Evolutionary conservation across 2,797 vertebrate genomes (phyloP).

Genomic region (Triplophysa bombifrons): DNA sequence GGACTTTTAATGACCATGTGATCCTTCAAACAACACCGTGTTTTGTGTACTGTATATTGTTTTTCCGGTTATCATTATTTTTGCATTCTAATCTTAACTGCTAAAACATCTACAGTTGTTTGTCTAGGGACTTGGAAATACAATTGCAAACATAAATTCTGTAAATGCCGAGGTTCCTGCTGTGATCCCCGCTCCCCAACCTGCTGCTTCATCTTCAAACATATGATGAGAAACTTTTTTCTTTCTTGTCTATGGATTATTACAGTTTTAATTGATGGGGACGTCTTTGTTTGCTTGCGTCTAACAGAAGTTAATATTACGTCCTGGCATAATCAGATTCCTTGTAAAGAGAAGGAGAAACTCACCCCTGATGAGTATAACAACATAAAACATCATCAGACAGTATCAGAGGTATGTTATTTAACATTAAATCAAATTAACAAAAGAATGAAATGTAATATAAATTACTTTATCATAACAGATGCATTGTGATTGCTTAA

Average conservation of each 20-base stretch:
- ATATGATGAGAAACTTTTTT: background rate
- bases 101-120: background rate
- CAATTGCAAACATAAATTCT: no score
- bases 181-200: no score
- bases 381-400: background rate
- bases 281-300: background rate
- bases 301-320: background rate
- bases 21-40: rapidly evolving
- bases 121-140: background rate
- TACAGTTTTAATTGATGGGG: background rate
- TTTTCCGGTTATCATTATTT: background rate
- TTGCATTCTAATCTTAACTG: background rate
- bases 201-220: no score
- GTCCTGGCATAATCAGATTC: background rate
- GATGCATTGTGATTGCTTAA: no score
- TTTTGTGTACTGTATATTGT: background rate
- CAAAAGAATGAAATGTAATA: no score
- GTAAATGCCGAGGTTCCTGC: no score
- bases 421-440: no score
- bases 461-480: no score
- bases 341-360: background rate
- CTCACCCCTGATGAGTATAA: background rate
- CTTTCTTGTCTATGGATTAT: background rate
- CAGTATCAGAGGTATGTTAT: background rate
- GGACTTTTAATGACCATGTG: slow-evolving; percentile 38